Evolutionary conservation across 2,113 vertebrate species (phyloP), one percentile per base, ranked within the genome.

Genomic region (Sterrhoptilus dennistouni): DNA sequence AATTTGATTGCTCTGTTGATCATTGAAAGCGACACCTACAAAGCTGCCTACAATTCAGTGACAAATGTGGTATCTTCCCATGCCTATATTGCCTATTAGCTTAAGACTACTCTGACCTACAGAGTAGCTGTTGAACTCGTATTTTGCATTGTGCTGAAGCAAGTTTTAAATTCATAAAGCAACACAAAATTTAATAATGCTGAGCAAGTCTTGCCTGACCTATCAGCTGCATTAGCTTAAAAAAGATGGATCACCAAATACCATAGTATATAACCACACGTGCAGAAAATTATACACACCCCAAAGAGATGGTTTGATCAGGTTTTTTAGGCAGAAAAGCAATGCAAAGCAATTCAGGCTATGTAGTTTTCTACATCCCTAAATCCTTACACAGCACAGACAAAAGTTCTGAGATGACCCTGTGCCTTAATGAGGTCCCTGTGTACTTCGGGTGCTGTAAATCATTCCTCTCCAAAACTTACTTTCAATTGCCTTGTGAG

Each of bases 171-270:
- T 74, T 90, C 90, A 89, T 81, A 83, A 74, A 83, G 22, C 42
- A 50, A 75, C 18, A 11, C 28, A 33, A 83, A 86, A 87, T 96
- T 89, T 86, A 89, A 87, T 66, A 83, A 28, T 8, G 86, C 76
- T 90, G 94, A 95, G 64, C 64, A 83, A 90, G 76, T 66, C 33
- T 54, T 81, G 54, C 70, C 64, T 81, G 86, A 78, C 31, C 11
- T 29, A 88, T 44, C 86, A 60, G 63, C 80, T 86, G 42, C 76
- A 87, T 52, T 86, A 66, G 52, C 76, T 72, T 88, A 77, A 90
- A 93, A 88, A 70, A 86, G 83, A 90, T 69, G 42, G 59, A 86
- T 94, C 68, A 77, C 74, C 68, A 35, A 83, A 63, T 27, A 70
- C 35, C 24, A 24, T 0, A n/a, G 33, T 10, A 28, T 27, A 70